Conservation (phyloP, 2,888 invertebrate genomes). For the Coleophora deauratella region DNA sequence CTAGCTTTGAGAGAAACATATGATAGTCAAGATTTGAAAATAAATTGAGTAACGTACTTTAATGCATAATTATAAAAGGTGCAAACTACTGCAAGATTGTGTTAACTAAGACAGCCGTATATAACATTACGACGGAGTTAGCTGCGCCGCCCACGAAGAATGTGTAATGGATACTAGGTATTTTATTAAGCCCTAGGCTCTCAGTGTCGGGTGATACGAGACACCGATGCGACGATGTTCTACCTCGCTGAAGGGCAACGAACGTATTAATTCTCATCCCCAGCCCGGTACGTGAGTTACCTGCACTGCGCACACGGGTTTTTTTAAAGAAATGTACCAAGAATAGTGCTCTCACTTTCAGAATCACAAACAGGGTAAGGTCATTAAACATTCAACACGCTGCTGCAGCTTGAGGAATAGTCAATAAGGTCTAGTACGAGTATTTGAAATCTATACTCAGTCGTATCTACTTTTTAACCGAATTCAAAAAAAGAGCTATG, state of each 20-base stretch:
- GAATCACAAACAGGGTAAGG: too few relatives aligned
- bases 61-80: not conserved
- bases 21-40: too few relatives aligned
- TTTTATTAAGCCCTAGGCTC: not conserved
- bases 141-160: not conserved
- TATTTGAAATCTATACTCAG: too few relatives aligned
- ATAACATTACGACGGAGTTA: conserved; percentile 1
- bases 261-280: conserved; percentile 47
- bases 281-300: conserved; percentile 21
- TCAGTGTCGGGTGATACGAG: conserved; percentile 11
- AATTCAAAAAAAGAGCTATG: too few relatives aligned
- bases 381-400: too few relatives aligned
- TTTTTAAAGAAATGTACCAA: not conserved
- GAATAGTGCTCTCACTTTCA: too few relatives aligned
- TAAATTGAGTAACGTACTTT: too few relatives aligned
- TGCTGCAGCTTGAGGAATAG: too few relatives aligned
- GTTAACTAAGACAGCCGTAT: conserved; percentile 5
- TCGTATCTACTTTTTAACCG: too few relatives aligned
- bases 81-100: conserved; percentile 1
- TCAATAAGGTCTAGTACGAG: too few relatives aligned
- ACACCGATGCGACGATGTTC: conserved; percentile 17
- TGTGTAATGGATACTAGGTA: conserved; percentile 3
- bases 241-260: conserved; percentile 28
- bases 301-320: conserved; percentile 12
- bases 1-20: too few relatives aligned